Base-by-base conservation (phyloP, 2,888 invertebrate species). In the Eristalinus aeneus region DNA sequence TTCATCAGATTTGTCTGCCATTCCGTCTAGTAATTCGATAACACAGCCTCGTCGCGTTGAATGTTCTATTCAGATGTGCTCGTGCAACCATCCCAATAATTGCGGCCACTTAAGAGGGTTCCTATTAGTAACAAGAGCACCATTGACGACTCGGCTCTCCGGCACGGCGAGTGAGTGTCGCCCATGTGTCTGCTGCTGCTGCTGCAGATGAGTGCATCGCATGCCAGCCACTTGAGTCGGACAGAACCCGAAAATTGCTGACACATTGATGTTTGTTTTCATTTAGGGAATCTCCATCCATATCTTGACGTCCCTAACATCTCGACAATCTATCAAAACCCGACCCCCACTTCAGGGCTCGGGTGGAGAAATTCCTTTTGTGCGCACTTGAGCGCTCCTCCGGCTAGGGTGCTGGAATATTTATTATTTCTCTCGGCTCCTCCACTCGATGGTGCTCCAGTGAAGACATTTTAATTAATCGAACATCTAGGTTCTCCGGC, bases 81-180 rank as follows among this genome's bases (percentile, higher is more conserved):
- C 63, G 36, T 56, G 20, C 36, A 71, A 56, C 54, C 65, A 80
- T 67, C 71, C 60, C 72, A 32, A 58, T 81, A 85, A 85, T 85
- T 81, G 81, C 68, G 85, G 85, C 81, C 81, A 85, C 85, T 85
- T 68, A 85, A 81, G 81, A 81, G 68, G 81, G 72, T 34, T 22
- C 63, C 76, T 64, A 76, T 80, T 80, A 56, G 68, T 75, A 85
- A 81, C 61, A 76, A 72, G 81, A 76, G 85, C 58, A 54, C 61
- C 65, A 39, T 63, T 67, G 32, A 80, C 20, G 67, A 73, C 83
- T 46, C 74, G 56, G 53, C 23, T 64, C 64, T 53, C 16, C 34
- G 56, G 54, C 34, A 34, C 34, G 56, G 39, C 34, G 53, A 71
- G 74, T 71, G 69, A 69, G 58, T 85, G 85, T 85, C 85, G 85